A percentile compares a stretch with the other conserved stretches of the same genome.
Evolutionary conservation across 2,113 vertebrate genomes (phyloP).

Genomic region (Mugil cephalus): DNA sequence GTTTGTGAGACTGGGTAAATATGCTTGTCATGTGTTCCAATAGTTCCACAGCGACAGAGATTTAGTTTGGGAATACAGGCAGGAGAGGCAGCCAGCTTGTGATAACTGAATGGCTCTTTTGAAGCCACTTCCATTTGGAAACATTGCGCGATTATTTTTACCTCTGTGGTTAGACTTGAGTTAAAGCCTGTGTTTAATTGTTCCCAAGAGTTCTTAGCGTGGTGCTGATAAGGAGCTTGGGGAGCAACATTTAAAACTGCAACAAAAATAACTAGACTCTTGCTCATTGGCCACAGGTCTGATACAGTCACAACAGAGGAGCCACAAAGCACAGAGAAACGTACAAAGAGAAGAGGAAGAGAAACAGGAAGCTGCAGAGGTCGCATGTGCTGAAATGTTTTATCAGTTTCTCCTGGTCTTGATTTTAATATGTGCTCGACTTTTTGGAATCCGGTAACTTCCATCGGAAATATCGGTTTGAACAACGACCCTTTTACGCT

Average conservation of each 20-base stretch:
- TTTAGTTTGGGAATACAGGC: conserved; percentile 76
- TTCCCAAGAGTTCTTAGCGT: conserved; percentile 93
- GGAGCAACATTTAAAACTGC: conserved; percentile 90
- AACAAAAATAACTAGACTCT: conserved; percentile 89
- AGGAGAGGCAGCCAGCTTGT: conserved; percentile 73
- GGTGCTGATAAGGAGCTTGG: conserved; percentile 93
- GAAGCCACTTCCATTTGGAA: conserved; percentile 84
- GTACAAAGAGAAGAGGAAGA: background rate
- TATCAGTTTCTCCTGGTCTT: background rate
- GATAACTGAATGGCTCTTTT: conserved; percentile 83
- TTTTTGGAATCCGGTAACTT: conserved; percentile 34
- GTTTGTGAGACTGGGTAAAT: conserved; percentile 79
- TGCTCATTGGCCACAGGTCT: conserved; percentile 72
- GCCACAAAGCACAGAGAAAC: conserved; percentile 13
- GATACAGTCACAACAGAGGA: conserved; percentile 62
- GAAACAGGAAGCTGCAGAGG: conserved; percentile 11
- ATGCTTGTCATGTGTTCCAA: conserved; percentile 80
- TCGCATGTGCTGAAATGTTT: conserved; percentile 18
- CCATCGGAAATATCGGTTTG: conserved; percentile 41
- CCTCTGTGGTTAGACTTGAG: conserved; percentile 86
- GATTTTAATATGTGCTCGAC: conserved; percentile 35
- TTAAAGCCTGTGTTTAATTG: conserved; percentile 92
- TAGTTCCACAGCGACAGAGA: conserved; percentile 75
- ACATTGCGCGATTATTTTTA: conserved; percentile 86
- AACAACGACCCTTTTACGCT: conserved; percentile 44